Evolutionary conservation across 1,140 invertebrate species (phyloP).

Genomic region (Ceratitis capitata): DNA sequence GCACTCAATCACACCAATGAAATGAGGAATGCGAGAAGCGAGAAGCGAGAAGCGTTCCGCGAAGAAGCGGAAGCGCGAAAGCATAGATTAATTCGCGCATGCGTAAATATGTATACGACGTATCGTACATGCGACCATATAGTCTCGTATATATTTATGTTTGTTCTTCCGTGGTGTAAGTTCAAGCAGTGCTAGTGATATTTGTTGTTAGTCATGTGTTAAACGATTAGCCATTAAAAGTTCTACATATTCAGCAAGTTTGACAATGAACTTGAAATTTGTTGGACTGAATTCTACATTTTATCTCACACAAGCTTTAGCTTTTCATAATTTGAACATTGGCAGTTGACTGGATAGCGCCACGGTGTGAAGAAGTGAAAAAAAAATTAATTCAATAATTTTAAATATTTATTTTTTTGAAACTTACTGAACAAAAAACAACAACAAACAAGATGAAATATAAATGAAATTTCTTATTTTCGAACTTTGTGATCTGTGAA

Average conservation of each 20-base stretch:
- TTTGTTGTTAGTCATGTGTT: background rate
- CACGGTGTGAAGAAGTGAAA: background rate
- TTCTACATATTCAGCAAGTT: background rate
- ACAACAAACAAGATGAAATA: too few relatives aligned
- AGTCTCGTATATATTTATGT: too few relatives aligned
- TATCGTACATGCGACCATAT: too few relatives aligned
- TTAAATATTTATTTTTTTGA: too few relatives aligned
- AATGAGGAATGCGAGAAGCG: constrained; percentile 45
- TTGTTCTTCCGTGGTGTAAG: constrained; percentile 48
- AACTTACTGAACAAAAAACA: too few relatives aligned
- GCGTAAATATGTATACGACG: too few relatives aligned
- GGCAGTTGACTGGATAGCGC: background rate
- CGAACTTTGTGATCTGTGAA: too few relatives aligned
- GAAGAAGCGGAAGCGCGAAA: constrained; percentile 32
- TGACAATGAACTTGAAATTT: background rate
- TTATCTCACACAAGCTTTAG: background rate
- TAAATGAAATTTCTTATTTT: too few relatives aligned
- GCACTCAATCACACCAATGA: background rate
- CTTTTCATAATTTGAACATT: background rate
- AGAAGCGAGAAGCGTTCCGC: constrained; percentile 44
- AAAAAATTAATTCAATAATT: too few relatives aligned
- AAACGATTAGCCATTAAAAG: background rate
- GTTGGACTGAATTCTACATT: background rate
- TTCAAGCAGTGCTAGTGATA: background rate
- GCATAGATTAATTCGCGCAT: constrained; percentile 43